Base-by-base conservation (phyloP, 2,888 invertebrate genomes). In the Caenorhabditis japonica region DNA sequence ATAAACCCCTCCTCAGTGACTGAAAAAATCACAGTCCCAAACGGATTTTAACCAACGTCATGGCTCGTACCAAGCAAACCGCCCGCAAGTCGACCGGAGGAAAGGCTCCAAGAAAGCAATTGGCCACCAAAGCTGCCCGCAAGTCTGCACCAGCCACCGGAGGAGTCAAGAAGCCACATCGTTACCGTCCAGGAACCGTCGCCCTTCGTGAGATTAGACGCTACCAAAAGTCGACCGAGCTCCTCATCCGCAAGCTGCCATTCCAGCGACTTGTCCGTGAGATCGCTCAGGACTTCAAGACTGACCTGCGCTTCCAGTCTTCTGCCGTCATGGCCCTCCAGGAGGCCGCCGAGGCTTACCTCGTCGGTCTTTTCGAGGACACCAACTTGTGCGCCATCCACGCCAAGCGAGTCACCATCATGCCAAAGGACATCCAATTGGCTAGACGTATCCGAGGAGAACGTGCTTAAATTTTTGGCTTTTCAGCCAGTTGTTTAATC, bases 331-430 rank as follows among this genome's bases (percentile, higher is more conserved):
- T 94, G 74, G 95, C 95, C 80, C 91, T 95, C 77, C 93, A 93
- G 91, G 94, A 94, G 68, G 69, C 81, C 33, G 71, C 93, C 85
- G 94, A 94, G 53, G 76, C 74, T 49, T 94, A 94, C 89, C 90
- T 95, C 82, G 94, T 95, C 66, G 95, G 95, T 80, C 91, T 96
- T 69, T 95, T 96, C 90, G 95, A 95, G 91, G 95, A 85, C 90
- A 95, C 95, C 83, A 95, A 95, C 90, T 91, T 95, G 92, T 95
- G 94, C 90, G 95, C 95, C 81, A 95, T 95, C 89, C 95, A 96
- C 88, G 95, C 95, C 85, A 95, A 95, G 90, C 92, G 95, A 87
- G 95, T 95, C 68, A 96, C 95, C 80, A 95, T 95, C 90, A 95
- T 95, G 95, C 95, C 95, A 85, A 96, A 95, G 90, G 95, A 96